phyloP scores from a whole-genome alignment of 2,888 invertebrate genomes.

The Xestia rhomboidea region DNA sequence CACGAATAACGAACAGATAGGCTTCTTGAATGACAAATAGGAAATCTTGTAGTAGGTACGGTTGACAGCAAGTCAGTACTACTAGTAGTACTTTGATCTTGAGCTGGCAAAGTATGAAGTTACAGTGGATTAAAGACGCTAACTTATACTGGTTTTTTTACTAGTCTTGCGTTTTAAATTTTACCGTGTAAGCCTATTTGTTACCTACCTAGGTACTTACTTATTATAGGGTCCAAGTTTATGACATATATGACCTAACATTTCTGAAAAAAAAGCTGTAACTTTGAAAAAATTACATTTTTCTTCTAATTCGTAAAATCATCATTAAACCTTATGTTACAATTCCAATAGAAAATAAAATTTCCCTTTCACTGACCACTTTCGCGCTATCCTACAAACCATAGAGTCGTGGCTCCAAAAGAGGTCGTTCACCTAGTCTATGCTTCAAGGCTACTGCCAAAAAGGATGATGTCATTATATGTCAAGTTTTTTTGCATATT shows the following conservation, averaged over 20 bases:
- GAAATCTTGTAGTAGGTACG: slow-evolving; percentile 5
- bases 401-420: slow-evolving; percentile 59
- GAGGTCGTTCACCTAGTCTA: slow-evolving; percentile 69
- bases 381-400: slow-evolving; percentile 69
- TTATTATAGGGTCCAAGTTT: neutral
- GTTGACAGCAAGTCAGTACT: neutral
- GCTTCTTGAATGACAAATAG: slow-evolving; percentile 35
- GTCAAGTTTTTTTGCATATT: slow-evolving; percentile 52
- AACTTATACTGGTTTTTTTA: neutral
- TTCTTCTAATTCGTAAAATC: neutral
- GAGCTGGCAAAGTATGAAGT: neutral
- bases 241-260: neutral
- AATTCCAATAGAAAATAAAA: slow-evolving; percentile 45
- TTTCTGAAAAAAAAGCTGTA: neutral
- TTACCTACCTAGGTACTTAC: neutral
- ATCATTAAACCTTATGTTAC: neutral
- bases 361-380: slow-evolving; percentile 64
- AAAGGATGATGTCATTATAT: slow-evolving; percentile 63
- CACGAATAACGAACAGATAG: slow-evolving; percentile 24
- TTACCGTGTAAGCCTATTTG: neutral
- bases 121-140: neutral
- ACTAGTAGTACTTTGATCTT: neutral
- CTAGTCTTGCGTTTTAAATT: neutral
- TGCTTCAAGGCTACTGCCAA: slow-evolving; percentile 64
- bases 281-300: neutral